phyloP scores from a whole-genome alignment of 2,113 vertebrate genomes.

The Callaeas wilsoni region DNA sequence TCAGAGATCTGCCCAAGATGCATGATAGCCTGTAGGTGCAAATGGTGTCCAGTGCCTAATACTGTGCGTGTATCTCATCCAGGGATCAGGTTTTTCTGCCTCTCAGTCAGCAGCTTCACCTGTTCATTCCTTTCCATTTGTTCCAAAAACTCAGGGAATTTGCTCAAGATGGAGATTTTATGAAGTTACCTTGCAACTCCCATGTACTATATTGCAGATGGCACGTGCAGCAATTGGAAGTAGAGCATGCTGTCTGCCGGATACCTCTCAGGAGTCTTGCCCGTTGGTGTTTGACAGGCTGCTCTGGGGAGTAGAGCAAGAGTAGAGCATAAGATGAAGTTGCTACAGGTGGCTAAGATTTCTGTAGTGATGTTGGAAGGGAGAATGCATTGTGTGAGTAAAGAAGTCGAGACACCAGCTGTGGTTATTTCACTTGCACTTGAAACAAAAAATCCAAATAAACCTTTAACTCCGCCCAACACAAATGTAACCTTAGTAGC shows the following conservation, averaged over 20 bases:
- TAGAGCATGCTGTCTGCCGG: background rate
- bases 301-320: background rate
- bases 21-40: background rate
- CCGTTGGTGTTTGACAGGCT: background rate
- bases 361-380: background rate
- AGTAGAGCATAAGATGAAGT: background rate
- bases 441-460: background rate
- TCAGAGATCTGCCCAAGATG: background rate
- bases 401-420: background rate
- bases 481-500: background rate
- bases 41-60: background rate
- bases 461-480: background rate
- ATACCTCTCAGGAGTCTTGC: background rate
- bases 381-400: background rate
- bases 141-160: background rate
- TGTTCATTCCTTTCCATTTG: background rate
- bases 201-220: background rate
- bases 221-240: background rate
- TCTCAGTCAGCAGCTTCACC: background rate
- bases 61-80: background rate
- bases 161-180: background rate
- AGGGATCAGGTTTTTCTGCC: background rate
- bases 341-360: background rate
- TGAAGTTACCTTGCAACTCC: background rate
- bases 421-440: background rate